Conservation (phyloP, 2,888 invertebrate genomes). For the Metacarcinus magister region DNA sequence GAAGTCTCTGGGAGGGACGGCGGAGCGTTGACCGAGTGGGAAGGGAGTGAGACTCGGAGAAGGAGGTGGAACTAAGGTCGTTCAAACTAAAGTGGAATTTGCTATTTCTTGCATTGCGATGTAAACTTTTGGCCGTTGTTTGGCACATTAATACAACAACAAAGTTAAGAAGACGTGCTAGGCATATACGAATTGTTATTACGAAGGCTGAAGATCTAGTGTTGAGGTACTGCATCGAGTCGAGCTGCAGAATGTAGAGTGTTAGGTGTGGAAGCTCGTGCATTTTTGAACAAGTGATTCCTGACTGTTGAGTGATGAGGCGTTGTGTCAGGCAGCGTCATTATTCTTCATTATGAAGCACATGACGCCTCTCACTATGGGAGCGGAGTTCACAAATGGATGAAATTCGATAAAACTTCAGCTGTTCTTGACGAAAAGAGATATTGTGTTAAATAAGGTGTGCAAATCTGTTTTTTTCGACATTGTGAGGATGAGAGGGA, state of each 20-base stretch:
- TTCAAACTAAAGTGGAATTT: background rate
- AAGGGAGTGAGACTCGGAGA: background rate
- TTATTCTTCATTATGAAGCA: background rate
- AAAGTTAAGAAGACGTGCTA: background rate
- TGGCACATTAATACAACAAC: background rate
- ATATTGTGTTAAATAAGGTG: background rate
- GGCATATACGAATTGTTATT: background rate
- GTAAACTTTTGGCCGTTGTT: background rate
- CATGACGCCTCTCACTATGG: background rate
- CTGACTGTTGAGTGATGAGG: background rate
- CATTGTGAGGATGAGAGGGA: background rate
- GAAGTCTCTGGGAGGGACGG: constrained; percentile 56
- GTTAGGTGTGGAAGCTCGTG: background rate
- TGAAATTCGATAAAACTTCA: background rate
- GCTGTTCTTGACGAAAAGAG: background rate
- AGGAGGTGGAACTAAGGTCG: background rate
- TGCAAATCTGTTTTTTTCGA: background rate
- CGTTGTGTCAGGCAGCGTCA: background rate
- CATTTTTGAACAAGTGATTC: background rate
- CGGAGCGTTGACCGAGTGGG: background rate
- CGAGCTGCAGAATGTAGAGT: background rate
- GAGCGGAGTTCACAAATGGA: background rate
- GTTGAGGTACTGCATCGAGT: background rate
- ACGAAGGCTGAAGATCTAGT: background rate
- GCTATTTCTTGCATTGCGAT: background rate